phyloP scores from a whole-genome alignment of 2,888 invertebrate genomes.

The Branchinecta sandiegonensis region DNA sequence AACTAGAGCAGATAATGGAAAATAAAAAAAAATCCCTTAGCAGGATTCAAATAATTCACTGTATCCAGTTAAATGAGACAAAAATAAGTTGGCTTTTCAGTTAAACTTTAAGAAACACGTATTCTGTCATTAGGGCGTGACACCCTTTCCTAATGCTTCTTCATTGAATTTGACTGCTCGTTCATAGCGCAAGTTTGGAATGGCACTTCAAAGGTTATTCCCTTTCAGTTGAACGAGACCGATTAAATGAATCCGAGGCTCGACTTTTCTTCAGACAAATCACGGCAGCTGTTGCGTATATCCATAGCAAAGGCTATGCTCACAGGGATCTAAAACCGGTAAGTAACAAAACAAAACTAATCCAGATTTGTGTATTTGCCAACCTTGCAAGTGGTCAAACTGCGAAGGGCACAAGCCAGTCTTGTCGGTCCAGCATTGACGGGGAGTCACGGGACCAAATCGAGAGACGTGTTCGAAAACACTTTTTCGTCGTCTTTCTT shows the following conservation, averaged over 20 bases:
- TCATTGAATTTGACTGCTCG: background rate
- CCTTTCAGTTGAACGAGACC: conserved; percentile 48
- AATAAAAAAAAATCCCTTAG: too few species aligned
- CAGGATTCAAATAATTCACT: too few species aligned
- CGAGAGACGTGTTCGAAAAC: too few species aligned
- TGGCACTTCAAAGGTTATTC: background rate
- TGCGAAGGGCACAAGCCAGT: too few species aligned
- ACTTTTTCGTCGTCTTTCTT: too few species aligned
- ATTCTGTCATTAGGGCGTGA: too few species aligned
- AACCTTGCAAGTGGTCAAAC: background rate
- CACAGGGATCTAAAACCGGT: conserved; percentile 72
- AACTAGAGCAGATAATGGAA: too few species aligned
- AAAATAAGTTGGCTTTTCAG: too few species aligned
- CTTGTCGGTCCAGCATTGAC: too few species aligned
- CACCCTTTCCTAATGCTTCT: background rate
- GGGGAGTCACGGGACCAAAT: too few species aligned
- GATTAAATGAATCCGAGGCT: conserved; percentile 54
- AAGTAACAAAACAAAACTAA: conserved; percentile 31
- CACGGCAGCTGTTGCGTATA: conserved; percentile 58
- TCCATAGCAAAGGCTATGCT: conserved; percentile 58
- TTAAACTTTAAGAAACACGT: too few species aligned
- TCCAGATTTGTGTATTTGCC: conserved; percentile 9
- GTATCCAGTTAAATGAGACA: too few species aligned
- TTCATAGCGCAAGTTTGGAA: background rate
- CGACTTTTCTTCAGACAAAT: conserved; percentile 62